phyloP scores from a whole-genome alignment of 2,888 invertebrate species.

The Himalopsyche kuldschensis region DNA sequence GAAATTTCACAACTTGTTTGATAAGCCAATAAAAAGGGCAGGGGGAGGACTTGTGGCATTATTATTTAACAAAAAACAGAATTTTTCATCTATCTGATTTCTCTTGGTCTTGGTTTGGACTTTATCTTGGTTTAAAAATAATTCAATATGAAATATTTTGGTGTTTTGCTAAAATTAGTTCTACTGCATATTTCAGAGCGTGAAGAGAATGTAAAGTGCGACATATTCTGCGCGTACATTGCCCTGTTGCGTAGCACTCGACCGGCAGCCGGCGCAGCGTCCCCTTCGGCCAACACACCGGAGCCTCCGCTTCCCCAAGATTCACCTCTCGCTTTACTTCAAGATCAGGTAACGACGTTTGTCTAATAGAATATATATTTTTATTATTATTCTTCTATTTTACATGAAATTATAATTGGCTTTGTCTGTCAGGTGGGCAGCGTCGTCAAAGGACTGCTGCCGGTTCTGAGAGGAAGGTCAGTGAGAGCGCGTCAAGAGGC shows the following conservation, averaged over 20 bases:
- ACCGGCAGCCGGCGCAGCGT: conserved; percentile 62
- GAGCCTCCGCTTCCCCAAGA: conserved; percentile 67
- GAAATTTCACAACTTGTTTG: not conserved
- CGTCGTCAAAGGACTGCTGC: conserved; percentile 87
- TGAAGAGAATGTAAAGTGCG: conserved; percentile 98
- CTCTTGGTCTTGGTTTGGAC: no score
- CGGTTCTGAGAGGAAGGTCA: conserved; percentile 82
- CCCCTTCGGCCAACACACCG: conserved; percentile 68
- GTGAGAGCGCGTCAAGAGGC: conserved; percentile 90
- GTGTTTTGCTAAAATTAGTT: not conserved
- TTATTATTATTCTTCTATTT: no score
- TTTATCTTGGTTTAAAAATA: no score
- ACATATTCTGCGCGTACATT: conserved; percentile 95
- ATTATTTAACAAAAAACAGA: no score
- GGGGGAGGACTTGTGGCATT: not conserved
- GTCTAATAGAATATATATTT: no score
- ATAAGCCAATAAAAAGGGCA: not conserved
- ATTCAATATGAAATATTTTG: no score
- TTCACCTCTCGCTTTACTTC: conserved; percentile 63
- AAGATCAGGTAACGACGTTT: conserved; percentile 54
- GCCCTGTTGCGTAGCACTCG: conserved; percentile 89
- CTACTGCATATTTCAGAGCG: conserved; percentile 65
- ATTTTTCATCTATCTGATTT: no score
- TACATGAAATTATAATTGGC: no score
- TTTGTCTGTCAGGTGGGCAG: conserved; percentile 56